These are phyloP conservation scores for Chaetops frenatus DNA, from an alignment of 2,113 vertebrate species.

Conservation along the genomic window DNA sequence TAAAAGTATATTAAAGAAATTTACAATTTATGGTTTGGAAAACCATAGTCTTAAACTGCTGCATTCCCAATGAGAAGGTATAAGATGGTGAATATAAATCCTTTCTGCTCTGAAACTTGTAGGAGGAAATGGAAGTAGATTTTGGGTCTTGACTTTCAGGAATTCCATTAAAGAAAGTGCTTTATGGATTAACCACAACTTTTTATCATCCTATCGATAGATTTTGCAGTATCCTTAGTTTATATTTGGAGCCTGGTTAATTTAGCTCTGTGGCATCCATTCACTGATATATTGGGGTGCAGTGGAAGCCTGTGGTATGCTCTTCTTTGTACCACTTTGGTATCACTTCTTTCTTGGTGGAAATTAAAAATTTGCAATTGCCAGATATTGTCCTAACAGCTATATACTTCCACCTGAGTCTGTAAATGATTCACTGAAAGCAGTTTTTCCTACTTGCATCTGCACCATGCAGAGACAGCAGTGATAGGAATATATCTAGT, in stretches of 20 bases:
- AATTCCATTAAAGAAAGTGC: not conserved
- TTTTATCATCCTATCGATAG: not conserved
- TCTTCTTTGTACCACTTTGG: not conserved
- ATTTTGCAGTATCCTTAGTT: not conserved
- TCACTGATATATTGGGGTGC: not conserved
- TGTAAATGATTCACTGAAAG: not conserved
- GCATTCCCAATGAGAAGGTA: not conserved
- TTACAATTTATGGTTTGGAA: not conserved
- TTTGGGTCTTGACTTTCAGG: not conserved
- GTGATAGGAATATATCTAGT: not conserved
- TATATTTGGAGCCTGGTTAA: not conserved
- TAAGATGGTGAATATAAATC: not conserved
- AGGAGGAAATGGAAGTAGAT: not conserved
- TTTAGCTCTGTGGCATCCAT: not conserved
- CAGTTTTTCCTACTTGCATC: not conserved
- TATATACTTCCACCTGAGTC: not conserved
- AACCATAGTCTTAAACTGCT: not conserved
- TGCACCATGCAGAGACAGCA: not conserved
- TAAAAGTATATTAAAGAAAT: not conserved
- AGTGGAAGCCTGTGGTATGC: not conserved
- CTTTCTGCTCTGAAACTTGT: not conserved
- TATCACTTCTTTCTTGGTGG: not conserved
- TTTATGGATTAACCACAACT: not conserved
- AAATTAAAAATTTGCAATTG: not conserved
- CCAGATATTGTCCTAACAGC: not conserved